These are phyloP conservation scores for Crypturellus undulatus DNA, from an alignment of 2,113 vertebrate genomes.

Conservation along the genomic window DNA sequence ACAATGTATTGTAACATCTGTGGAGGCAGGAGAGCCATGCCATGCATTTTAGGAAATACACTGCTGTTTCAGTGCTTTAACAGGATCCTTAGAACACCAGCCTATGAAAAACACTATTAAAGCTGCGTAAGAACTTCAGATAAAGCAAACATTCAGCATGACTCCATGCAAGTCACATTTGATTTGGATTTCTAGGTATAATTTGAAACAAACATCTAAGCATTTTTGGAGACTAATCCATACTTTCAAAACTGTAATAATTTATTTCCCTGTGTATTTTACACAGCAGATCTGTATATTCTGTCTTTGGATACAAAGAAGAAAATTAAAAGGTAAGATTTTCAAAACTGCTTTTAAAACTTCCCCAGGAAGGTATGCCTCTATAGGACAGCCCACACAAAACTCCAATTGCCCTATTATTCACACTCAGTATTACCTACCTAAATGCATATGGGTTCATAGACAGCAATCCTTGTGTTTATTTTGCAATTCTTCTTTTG, in stretches of 20 bases:
- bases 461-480: neutral
- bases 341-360: neutral
- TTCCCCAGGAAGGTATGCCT: rapidly evolving
- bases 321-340: neutral
- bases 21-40: conserved; percentile 1
- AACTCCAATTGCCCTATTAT: neutral
- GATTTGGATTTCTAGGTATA: neutral
- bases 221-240: neutral
- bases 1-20: neutral
- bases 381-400: neutral
- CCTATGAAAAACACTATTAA: neutral
- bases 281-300: neutral
- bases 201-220: neutral
- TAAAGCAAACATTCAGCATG: neutral
- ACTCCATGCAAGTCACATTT: neutral
- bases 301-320: neutral
- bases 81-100: conserved; percentile 15
- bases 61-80: conserved; percentile 24
- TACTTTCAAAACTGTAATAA: neutral
- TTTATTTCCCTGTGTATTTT: neutral
- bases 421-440: neutral
- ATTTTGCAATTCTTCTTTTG: neutral
- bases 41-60: neutral
- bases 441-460: neutral
- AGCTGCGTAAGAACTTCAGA: neutral